phyloP scores from a whole-genome alignment of 2,797 vertebrate species.

The Sebastolobus alascanus region DNA sequence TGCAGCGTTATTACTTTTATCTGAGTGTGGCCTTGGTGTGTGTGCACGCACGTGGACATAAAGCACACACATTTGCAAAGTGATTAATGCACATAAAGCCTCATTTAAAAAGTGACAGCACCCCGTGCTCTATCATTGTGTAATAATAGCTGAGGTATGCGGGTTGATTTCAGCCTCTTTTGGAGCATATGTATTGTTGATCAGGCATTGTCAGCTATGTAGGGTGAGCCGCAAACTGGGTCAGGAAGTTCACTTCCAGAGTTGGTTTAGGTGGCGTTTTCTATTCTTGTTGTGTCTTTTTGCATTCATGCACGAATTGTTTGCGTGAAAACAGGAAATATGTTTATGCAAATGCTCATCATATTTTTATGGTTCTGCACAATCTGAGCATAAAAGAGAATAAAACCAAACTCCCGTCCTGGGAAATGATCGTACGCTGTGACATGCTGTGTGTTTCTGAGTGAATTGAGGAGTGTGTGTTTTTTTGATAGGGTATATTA shows the following conservation, averaged over 20 bases:
- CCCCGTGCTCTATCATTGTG: neutral
- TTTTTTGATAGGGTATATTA: slow-evolving; percentile 17
- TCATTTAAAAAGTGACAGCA: neutral
- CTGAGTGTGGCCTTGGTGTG: neutral
- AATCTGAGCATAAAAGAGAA: slow-evolving; percentile 38
- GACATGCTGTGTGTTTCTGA: slow-evolving; percentile 9
- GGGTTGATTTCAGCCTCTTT: slow-evolving; percentile 7
- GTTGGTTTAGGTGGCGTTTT: slow-evolving; percentile 23
- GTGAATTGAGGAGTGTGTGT: neutral
- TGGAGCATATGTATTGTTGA: slow-evolving; percentile 15
- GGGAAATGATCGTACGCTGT: slow-evolving; percentile 17
- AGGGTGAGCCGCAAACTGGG: slow-evolving; percentile 50
- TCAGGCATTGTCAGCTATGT: slow-evolving; percentile 5
- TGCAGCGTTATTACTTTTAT: slow-evolving; percentile 21
- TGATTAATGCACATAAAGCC: neutral
- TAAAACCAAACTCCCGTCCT: slow-evolving; percentile 8
- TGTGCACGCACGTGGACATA: neutral
- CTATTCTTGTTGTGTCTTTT: slow-evolving; percentile 37
- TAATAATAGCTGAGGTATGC: neutral
- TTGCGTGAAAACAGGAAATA: slow-evolving; percentile 49
- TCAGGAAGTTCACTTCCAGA: slow-evolving; percentile 47
- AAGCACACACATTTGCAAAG: neutral
- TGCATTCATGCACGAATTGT: slow-evolving; percentile 22
- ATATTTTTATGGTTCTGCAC: slow-evolving; percentile 47
- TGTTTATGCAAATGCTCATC: slow-evolving; percentile 57